Base-by-base conservation (phyloP, 2,797 vertebrate genomes). In the Spheniscus humboldti region DNA sequence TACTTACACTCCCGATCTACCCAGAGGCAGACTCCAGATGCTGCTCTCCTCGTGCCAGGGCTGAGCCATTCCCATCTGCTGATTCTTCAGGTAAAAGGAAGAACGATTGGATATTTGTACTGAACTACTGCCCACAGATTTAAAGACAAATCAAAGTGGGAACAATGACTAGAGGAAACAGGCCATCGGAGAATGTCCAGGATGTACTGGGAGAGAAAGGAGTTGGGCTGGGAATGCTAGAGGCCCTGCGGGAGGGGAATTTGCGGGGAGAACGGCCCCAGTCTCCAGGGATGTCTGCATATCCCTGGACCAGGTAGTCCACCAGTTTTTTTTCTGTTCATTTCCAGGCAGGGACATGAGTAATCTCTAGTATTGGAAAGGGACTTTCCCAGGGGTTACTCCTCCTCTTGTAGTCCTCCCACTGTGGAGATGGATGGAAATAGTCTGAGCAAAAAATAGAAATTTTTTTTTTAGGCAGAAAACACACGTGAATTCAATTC, bases 1-100 rank as follows among this genome's bases (percentile, higher is more conserved):
- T 5, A 20, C 18, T 60, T 37, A 5, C 31, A 1, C 9, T 53
- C 23, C 53, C 1, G 0, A 3, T 19, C 50, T 25, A 41, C 28
- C 19, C 50, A 33, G 28, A 72, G 39, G n/a, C 57, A 48, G 37
- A 33, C 3, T 69, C 67, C 18, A 30, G 22, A 6, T 16, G 27
- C 53, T 45, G 33, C 30, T 79, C 7, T 19, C 27, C 47, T 33
- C 7, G 0, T 3, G 6, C 47, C 41, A 28, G 28, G 30, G n/a
- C 56, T 60, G 41, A 83, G 82, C 23, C 1, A 0, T 24, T 55
- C 27, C 73, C 27, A 9, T 9, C 37, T 56, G 52, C 74, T 57
- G 57, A 35, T 66, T 45, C 73, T 74, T 52, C 45, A 71, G 35
- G 24, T 14, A 48, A 35, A 74, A 68, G 28, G 23, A 43, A 52